phyloP scores from a whole-genome alignment of 2,113 vertebrate genomes.

The Cairina moschata region DNA sequence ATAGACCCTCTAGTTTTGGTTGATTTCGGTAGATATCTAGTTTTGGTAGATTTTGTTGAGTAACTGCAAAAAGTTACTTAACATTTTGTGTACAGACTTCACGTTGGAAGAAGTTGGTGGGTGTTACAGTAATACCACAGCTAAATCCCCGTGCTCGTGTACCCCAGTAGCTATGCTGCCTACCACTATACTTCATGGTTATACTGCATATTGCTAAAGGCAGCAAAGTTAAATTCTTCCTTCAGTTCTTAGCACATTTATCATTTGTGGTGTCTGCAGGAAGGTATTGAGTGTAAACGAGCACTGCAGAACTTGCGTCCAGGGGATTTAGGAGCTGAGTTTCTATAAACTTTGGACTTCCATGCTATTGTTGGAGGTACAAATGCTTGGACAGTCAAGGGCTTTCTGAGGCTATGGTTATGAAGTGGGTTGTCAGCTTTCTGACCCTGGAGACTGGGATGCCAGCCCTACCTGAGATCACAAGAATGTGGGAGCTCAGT shows the following conservation, averaged over 20 bases:
- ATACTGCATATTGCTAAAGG: neutral
- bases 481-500: neutral
- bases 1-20: neutral
- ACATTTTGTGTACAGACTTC: neutral
- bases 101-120: neutral
- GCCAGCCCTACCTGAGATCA: neutral
- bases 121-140: neutral
- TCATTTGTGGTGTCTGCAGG: neutral
- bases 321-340: neutral
- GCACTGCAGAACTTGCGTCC: neutral
- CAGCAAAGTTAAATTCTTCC: conserved; percentile 13
- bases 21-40: neutral
- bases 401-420: neutral
- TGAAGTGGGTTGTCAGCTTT: neutral
- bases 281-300: neutral
- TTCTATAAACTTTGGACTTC: conserved; percentile 9
- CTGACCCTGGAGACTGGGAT: neutral
- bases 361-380: neutral
- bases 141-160: neutral
- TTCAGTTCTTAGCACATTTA: neutral
- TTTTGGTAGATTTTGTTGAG: neutral
- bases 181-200: neutral
- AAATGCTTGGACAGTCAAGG: neutral
- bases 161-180: neutral
- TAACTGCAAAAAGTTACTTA: neutral